Percentiles rank a stretch among this genome's conserved stretches.
Evolutionary conservation across 2,888 invertebrate species (phyloP).

Genomic region (Hyposoter didymator): DNA sequence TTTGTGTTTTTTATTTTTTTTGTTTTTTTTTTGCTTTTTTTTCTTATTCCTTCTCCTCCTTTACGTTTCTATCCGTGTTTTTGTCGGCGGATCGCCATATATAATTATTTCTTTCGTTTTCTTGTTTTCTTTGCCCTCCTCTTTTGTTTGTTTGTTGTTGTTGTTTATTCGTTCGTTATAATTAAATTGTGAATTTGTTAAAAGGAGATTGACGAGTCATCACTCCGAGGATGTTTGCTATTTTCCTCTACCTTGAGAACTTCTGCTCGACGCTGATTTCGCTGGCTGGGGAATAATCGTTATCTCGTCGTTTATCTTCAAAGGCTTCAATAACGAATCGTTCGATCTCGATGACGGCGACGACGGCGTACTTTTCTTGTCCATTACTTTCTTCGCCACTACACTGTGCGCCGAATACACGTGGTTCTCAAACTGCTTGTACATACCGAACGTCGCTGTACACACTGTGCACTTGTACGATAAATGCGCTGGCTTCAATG

Average conservation of each 20-base stretch:
- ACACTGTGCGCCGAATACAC: conserved; percentile 97
- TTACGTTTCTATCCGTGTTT: neutral
- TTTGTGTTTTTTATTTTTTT: conserved; percentile 2
- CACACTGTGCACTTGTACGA: conserved; percentile 98
- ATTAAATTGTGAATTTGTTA: conserved; percentile 73
- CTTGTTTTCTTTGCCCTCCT: neutral
- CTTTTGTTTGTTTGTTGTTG: neutral
- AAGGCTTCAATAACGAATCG: conserved; percentile 90
- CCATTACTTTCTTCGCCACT: conserved; percentile 94
- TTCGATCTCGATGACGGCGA: conserved; percentile 84
- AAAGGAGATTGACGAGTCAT: conserved; percentile 79
- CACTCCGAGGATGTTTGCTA: conserved; percentile 82
- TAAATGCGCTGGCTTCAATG: conserved; percentile 95
- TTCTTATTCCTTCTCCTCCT: neutral
- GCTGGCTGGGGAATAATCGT: conserved; percentile 95
- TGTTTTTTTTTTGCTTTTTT: neutral
- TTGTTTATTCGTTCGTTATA: conserved; percentile 43
- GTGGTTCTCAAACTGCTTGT: conserved; percentile 97
- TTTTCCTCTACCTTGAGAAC: conserved; percentile 81
- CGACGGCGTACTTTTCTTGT: conserved; percentile 87
- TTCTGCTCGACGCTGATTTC: conserved; percentile 82
- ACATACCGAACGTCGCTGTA: conserved; percentile 97
- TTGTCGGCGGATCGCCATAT: neutral
- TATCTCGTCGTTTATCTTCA: conserved; percentile 95
- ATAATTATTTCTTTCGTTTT: conserved; percentile 7